Evolutionary conservation across 2,888 invertebrate genomes (phyloP), one percentile per base, ranked within the genome.

Genomic region (Coremacera marginata): DNA sequence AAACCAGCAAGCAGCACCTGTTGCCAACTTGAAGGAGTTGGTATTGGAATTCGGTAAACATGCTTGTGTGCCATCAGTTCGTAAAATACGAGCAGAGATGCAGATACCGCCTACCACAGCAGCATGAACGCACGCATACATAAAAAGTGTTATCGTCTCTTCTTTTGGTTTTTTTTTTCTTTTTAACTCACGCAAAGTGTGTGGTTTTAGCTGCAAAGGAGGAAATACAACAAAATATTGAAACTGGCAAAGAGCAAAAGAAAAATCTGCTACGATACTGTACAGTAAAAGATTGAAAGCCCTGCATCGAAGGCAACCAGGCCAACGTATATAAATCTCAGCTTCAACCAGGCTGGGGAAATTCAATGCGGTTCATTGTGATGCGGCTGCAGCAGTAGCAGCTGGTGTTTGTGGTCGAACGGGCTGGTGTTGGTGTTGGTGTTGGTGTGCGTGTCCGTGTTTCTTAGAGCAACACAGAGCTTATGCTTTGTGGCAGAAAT

Each of bases 1-100:
- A 85, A 86, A 84, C 83, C 82, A 85, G 79, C 70, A 49, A 70
- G 34, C 63, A 67, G 62, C 79, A 77, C 77, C 77, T 78, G 79
- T 79, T 78, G 76, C 74, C 62, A 37, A 62, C 27, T 70, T 70
- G 27, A 70, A 52, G 27, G 51, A 27, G 70, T 19, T 51, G 70
- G 25, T 60, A 27, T 22, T 60, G 60, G 60, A 60, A 60, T 60
- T 27, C 14, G 25, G 25, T 22, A 27, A 25, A 60, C 60, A 27
- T 60, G 19, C 16, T 14, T 8, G 27, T 27, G 27, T 60, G 1
- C 55, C 11, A 44, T 2, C 1, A 11, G 37, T 37, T 37, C 14
- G 44, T 11, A 44, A 22, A 4, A 22, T 60, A 34, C 22, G 37
- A 34, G 19, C 16, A 5, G 19, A 44, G 44, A 67, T 67, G 68